Conservation (phyloP, 2,888 invertebrate genomes). For the Nephrocerus scutellatus region DNA sequence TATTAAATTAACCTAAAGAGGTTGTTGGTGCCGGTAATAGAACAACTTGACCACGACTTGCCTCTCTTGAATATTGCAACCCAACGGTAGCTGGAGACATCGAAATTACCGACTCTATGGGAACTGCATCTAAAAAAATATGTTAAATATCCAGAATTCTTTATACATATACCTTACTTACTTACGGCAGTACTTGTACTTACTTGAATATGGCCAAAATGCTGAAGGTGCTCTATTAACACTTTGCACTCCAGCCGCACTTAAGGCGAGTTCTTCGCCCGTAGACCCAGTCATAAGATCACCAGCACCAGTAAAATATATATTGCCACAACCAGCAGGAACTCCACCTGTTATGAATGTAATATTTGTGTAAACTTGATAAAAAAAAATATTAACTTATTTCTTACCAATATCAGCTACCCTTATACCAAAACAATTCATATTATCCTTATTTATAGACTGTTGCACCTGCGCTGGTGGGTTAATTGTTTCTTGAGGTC, state of each 20-base stretch:
- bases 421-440: constrained; percentile 46
- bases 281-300: constrained; percentile 38
- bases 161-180: not conserved
- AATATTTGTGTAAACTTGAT: not conserved
- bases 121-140: constrained; percentile 58
- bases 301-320: constrained; percentile 42
- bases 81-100: constrained; percentile 69
- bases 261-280: constrained; percentile 38
- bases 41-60: constrained; percentile 73
- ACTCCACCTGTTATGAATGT: constrained; percentile 29
- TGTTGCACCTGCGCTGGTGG: constrained; percentile 32
- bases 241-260: constrained; percentile 32
- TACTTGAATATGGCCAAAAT: constrained; percentile 76
- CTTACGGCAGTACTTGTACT: constrained; percentile 38
- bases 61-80: constrained; percentile 80
- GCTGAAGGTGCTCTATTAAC: constrained; percentile 46
- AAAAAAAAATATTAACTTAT: constrained; percentile 3
- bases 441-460: constrained; percentile 43
- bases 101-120: constrained; percentile 68
- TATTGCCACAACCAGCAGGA: constrained; percentile 38
- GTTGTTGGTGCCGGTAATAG: constrained; percentile 66
- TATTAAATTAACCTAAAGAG: constrained; percentile 49
- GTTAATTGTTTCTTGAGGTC: constrained; percentile 50
- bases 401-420: constrained; percentile 46
- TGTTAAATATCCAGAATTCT: constrained; percentile 18